Base-by-base conservation (phyloP, 1,140 invertebrate species). In the Oreohelix idahoensis region DNA sequence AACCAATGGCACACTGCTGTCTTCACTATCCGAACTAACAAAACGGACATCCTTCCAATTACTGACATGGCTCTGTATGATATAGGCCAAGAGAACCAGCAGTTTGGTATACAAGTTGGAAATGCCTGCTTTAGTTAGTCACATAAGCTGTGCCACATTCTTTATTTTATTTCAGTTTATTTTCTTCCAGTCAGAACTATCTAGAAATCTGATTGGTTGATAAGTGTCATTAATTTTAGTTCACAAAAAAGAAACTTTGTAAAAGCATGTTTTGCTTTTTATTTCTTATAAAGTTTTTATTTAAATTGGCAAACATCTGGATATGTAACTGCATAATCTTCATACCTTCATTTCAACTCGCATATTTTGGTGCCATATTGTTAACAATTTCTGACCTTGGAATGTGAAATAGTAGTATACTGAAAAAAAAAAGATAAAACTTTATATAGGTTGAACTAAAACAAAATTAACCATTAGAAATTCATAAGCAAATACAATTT, bases 21-120 rank as follows among this genome's bases (percentile, higher is more conserved):
- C 17, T 93, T 97, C 38, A 94, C 94, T 74, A 96, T 96, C 87
- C 93, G 94, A 81, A 96, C 96, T 0, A 95, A 96, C 81, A 96
- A 96, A 90, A 93, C 97, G 15, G 91, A 93, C 38, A 93, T 96
- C 81, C 93, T 98, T 49, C 97, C 97, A 73, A 94, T 98, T 32
- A 91, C 95, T 15, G 97, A 98, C 89, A 92, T 98, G 35, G 95
- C 94, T n/a, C 89, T 97, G 0, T 93, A 95, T 85, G 97, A 98
- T 90, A 93, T 97, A 76, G 96, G 96, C 8, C 93, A 94, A 87
- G 86, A 93, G 11, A 93, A 95, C 87, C 96, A 97, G 93, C 94
- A 94, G 87, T 97, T 97, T 93, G 95, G 95, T 87, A 90, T 98
- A 38, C 95, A 97, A 90, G 93, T 98, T 2, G 96, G 96, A 78